phyloP scores from a whole-genome alignment of 2,888 invertebrate genomes.

The Nudaria mundana region DNA sequence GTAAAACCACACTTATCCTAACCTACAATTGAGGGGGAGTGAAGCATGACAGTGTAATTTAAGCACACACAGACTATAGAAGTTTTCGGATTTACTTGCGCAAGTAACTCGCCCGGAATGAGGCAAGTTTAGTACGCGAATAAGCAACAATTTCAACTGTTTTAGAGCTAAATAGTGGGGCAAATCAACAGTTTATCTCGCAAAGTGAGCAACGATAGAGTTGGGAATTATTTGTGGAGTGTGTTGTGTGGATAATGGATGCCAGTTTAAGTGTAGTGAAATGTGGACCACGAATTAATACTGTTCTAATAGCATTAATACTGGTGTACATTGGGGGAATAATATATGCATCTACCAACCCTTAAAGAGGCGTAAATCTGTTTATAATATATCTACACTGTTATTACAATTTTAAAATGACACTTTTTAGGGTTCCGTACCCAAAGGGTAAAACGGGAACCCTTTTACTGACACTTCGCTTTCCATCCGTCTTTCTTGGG shows the following conservation, averaged over 20 bases:
- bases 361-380: no score
- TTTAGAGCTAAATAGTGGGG: slow-evolving; percentile 22
- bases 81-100: slow-evolving; percentile 20
- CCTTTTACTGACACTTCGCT: no score
- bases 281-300: no score
- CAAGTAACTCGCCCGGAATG: slow-evolving; percentile 34
- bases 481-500: no score
- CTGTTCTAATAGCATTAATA: no score
- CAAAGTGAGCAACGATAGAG: slow-evolving; percentile 14
- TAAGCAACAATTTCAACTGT: slow-evolving; percentile 21
- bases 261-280: background rate
- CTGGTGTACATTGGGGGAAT: no score
- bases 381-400: no score
- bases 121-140: slow-evolving; percentile 27
- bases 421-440: no score
- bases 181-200: slow-evolving; percentile 26
- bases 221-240: background rate
- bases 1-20: slow-evolving; percentile 7
- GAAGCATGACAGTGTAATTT: slow-evolving; percentile 65
- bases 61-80: slow-evolving; percentile 52
- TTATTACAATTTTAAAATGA: no score
- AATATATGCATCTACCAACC: no score
- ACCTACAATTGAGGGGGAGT: slow-evolving; percentile 36
- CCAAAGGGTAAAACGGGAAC: no score
- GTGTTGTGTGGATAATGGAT: background rate